A percentile compares a stretch with the other conserved stretches of the same genome.
Evolutionary conservation across 2,797 vertebrate species (phyloP).

Genomic region (Chrosomus eos): DNA sequence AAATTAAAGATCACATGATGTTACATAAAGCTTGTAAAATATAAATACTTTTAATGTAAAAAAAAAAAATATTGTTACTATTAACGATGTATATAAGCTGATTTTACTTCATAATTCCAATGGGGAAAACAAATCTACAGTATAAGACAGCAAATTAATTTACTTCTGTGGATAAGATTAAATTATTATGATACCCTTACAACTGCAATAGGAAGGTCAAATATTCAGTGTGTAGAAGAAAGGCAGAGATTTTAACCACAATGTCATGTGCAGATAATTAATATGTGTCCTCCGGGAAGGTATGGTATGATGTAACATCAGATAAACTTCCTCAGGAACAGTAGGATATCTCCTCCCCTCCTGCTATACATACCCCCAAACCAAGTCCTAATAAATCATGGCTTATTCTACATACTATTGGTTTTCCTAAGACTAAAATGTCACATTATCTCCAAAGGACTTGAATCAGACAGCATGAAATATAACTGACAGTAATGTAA

Average conservation of each 20-base stretch:
- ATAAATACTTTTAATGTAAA: background rate
- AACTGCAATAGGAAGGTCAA: background rate
- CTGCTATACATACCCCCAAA: background rate
- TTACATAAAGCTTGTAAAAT: background rate
- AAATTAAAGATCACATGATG: background rate
- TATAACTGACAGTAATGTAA: background rate
- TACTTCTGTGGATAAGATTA: background rate
- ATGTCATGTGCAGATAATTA: background rate
- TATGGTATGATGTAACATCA: background rate
- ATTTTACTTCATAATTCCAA: background rate
- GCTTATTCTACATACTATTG: background rate
- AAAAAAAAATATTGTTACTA: background rate
- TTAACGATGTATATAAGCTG: background rate
- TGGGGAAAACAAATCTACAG: too few species aligned
- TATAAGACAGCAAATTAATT: background rate
- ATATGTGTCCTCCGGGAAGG: background rate
- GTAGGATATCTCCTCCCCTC: background rate
- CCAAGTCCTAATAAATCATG: background rate
- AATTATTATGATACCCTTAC: background rate
- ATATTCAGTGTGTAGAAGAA: background rate
- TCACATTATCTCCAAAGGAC: background rate
- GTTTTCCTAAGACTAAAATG: background rate
- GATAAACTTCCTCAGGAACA: background rate
- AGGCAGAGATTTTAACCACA: background rate
- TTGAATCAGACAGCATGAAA: slow-evolving; percentile 18